phyloP scores from a whole-genome alignment of 2,888 invertebrate species.

The Gari tellinella region DNA sequence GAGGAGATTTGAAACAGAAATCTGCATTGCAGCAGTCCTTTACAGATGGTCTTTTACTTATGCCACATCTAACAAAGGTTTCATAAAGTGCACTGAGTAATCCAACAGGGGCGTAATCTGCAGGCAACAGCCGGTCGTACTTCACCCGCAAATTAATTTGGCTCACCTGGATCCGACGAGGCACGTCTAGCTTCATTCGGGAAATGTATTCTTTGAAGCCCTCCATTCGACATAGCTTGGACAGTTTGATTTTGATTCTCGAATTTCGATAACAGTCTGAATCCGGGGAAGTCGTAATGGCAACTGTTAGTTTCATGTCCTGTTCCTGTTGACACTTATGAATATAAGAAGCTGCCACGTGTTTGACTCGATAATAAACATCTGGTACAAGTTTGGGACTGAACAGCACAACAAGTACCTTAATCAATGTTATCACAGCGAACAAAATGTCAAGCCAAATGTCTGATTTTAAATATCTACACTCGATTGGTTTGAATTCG shows the following conservation, averaged over 20 bases:
- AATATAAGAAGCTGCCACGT: constrained; percentile 14
- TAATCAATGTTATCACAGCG: constrained; percentile 65
- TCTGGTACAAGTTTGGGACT: constrained; percentile 74
- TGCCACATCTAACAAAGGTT: constrained; percentile 73
- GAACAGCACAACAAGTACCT: constrained; percentile 72
- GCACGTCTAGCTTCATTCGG: constrained; percentile 31
- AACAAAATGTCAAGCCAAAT: constrained; percentile 68
- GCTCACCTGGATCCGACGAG: constrained; percentile 45
- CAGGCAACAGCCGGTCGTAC: constrained; percentile 62
- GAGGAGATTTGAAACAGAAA: constrained; percentile 40
- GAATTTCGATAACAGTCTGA: constrained; percentile 11
- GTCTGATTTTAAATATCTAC: constrained; percentile 54
- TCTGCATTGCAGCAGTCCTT: constrained; percentile 67
- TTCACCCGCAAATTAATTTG: constrained; percentile 66
- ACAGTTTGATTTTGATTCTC: constrained; percentile 21
- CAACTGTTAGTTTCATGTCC: constrained; percentile 9
- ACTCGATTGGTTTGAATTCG: constrained; percentile 10
- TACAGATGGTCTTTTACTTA: constrained; percentile 70
- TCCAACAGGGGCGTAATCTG: constrained; percentile 69
- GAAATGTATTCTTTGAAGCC: constrained; percentile 41
- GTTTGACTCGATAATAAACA: constrained; percentile 61
- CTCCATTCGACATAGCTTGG: constrained; percentile 34
- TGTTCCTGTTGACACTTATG: constrained; percentile 12
- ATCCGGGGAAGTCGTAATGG: constrained; percentile 32
- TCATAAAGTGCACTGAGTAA: constrained; percentile 67